Evolutionary conservation across 2,797 vertebrate genomes (phyloP), one percentile per base, ranked within the genome.

Genomic region (Diceros bicornis): DNA sequence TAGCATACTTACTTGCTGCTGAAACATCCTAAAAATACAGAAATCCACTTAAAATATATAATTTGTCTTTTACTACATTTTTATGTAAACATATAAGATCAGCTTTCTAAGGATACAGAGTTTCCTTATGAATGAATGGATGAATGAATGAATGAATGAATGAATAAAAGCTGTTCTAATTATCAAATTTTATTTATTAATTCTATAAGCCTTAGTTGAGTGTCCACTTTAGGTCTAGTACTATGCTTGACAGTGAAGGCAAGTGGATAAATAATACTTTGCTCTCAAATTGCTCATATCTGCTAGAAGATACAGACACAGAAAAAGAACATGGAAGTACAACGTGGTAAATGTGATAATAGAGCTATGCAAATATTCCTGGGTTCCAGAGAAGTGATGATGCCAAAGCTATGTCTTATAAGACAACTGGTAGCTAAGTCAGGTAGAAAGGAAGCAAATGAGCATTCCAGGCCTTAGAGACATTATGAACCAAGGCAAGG

Each of bases 141-240:
- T 71, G 59, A 0, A 50, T 62, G 6, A 16, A 37, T 82, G 37
- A 16, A 37, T 82, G 37, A 37, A 41, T 41, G 41, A 16, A 79
- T 62, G 7, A 72, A 81, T 47, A 11, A 69, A 77, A 55, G 9
- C 16, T 79, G 27, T 29, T 25, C 27, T 69, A 69, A 44, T 29
- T 27, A 95, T 69, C 62, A 64, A 21, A 69, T 78, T 94, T 50
- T 69, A 52, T 93, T 55, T 16, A 21, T 32, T 96, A 64, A 64
- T 94, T 95, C 57, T 84, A 16, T 3, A 52, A 62, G 32, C 4
- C 32, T 72, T 75, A 44, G 41, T 25, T 44, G 7, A 90, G 23
- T n/a, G 8, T 37, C 16, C 13, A 9, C 7, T 88, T 74, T 66
- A n/a, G 25, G 12, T 18, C 61, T 87, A 75, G 59, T 29, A 14